These are phyloP conservation scores for Corbicula japonica DNA, from an alignment of 2,888 invertebrate genomes.

Conservation along the genomic window DNA sequence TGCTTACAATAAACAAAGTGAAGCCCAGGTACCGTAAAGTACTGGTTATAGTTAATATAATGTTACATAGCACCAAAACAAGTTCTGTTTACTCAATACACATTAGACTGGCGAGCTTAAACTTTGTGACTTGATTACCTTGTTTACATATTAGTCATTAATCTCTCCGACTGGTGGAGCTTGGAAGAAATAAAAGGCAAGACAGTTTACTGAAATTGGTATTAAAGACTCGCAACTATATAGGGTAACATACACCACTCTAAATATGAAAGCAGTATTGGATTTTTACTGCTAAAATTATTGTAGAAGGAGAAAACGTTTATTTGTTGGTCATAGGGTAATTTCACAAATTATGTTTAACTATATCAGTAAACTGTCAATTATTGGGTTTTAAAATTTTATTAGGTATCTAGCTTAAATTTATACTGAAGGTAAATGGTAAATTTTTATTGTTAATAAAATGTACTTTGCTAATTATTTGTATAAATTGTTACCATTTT, in stretches of 20 bases:
- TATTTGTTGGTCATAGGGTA: too few relatives aligned
- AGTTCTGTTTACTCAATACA: slow-evolving; percentile 19
- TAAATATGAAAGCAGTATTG: too few relatives aligned
- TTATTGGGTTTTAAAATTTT: slow-evolving; percentile 1
- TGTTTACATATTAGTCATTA: slow-evolving; percentile 63
- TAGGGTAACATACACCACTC: slow-evolving; percentile 9
- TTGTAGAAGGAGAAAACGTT: too few relatives aligned
- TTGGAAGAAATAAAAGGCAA: slow-evolving; percentile 38
- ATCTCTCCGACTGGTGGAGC: slow-evolving; percentile 42
- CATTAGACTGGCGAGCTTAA: not conserved
- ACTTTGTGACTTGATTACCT: slow-evolving; percentile 42
- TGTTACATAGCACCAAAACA: slow-evolving; percentile 11
- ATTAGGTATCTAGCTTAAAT: too few relatives aligned
- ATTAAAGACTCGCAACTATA: slow-evolving; percentile 29
- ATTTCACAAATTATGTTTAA: slow-evolving; percentile 1
- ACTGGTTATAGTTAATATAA: slow-evolving; percentile 13
- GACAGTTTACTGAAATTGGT: slow-evolving; percentile 17
- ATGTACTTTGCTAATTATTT: too few relatives aligned
- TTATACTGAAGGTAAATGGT: too few relatives aligned
- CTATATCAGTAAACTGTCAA: slow-evolving; percentile 1
- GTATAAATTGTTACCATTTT: too few relatives aligned
- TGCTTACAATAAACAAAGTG: not conserved
- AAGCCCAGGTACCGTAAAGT: slow-evolving; percentile 10
- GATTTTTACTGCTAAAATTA: too few relatives aligned
- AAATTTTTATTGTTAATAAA: too few relatives aligned